Evolutionary conservation across 2,113 vertebrate species (phyloP).

Genomic region (Narcine bancroftii): DNA sequence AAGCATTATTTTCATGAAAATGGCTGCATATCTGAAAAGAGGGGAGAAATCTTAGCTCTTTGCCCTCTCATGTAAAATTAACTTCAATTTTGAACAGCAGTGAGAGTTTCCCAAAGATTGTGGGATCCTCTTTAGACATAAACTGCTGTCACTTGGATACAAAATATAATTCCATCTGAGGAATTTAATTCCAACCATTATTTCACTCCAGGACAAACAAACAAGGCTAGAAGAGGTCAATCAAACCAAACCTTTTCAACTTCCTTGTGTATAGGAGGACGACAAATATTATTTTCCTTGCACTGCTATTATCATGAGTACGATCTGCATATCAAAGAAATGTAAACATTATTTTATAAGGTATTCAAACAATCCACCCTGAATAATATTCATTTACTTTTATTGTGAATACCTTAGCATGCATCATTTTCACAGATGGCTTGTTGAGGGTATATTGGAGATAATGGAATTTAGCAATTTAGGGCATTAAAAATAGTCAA

Average conservation of each 20-base stretch:
- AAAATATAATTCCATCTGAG: neutral
- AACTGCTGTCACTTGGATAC: neutral
- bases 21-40: neutral
- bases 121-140: neutral
- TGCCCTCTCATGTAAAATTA: neutral
- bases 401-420: neutral
- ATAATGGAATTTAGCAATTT: neutral
- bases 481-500: neutral
- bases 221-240: neutral
- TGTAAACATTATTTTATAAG: neutral
- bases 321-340: neutral
- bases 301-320: neutral
- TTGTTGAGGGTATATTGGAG: neutral
- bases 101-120: neutral
- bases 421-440: neutral
- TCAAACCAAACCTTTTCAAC: neutral
- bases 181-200: neutral
- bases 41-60: neutral
- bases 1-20: neutral
- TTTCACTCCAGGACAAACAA: neutral
- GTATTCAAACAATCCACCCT: no score
- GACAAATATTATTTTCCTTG: neutral
- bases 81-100: neutral
- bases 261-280: neutral
- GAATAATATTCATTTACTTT: neutral